Base-by-base conservation (phyloP, 64 coral and sea anemone genomes). In the Dendrophyllia cribrosa region DNA sequence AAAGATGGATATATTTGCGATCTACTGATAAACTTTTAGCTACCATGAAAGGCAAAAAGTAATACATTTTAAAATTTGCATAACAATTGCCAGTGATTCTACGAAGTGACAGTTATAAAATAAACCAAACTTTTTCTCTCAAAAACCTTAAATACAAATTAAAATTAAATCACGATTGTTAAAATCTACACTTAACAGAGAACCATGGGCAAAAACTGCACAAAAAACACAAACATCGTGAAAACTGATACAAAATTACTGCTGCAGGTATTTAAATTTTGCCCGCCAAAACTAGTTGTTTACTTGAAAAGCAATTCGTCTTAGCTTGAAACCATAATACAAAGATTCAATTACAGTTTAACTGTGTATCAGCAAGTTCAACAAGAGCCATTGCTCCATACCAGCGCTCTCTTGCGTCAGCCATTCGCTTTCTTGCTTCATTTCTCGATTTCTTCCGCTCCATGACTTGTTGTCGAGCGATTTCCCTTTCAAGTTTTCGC, bases 381-480 rank as follows among this genome's bases (percentile, higher is more conserved):
- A 98, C 97, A 20, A 98, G 79, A 76, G 97, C 97, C 93, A 98
- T 93, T 25, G 97, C 97, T 71, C 97, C 97, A 85, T 92, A 98
- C 97, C 97, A 98, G 82, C 95, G 88, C 86, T 98, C 97, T 48
- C 83, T 92, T 20, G 94, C 93, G 20, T 98, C 97, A 3, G 94
- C 89, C 82, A 98, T 95, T 79, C 97, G 75, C 23, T 83, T 72
- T 83, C 89, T 96, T 13, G 94, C 97, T 19, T 98, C 97, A 4
- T 85, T 21, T 60, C 97, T 74, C 50, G 97, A 88, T 81, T 95
- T 98, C 67, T 93, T 98, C 63, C 94, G 87, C 65, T 98, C 94
- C 20, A 74, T 65, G 23, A 95, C 87, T 71, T 93, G 87, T 48
- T 91, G 80, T 71, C 92, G 78, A 12, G 79, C 94, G 4, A 77